Evolutionary conservation across 2,113 vertebrate species (phyloP), one percentile per base, ranked within the genome.

Genomic region (Rutilus rutilus): DNA sequence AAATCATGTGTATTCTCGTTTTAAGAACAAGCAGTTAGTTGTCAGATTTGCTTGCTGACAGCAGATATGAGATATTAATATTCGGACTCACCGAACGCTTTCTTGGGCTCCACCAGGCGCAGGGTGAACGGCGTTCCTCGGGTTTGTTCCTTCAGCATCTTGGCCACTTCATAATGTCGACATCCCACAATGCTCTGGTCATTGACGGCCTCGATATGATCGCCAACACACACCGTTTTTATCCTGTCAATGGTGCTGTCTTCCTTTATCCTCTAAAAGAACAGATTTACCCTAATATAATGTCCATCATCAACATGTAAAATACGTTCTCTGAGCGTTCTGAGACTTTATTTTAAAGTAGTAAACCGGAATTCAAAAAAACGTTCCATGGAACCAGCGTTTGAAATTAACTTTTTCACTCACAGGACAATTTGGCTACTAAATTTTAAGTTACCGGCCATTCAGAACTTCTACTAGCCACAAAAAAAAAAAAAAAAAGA

Each of bases 121-220:
- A 99, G 94, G 2, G 97, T 98, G 93, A 99, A 99, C 1, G 97
- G 96, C 52, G 95, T 94, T 0, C 96, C 94, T 85, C 96, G 94
- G 0, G 94, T 95, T 87, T 99, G 95, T 89, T 99, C 98, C n/a
- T 98, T 97, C 17, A 99, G 93, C 97, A 99, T 98, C 91, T 97
- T 96, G 12, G 98, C 98, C 62, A 99, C 98, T 91, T 99, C 98
- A 0, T 99, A 99, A 91, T 99, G 98, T 21, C 98, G 96, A 92
- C 98, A 99, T 77, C 98, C 98, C 1, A 99, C 98, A 5, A 99
- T 99, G 85, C 96, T 98, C 90, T 98, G 97, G 90, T 98, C 97
- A 0, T 99, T 99, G 91, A 99, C 98, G 90, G 97, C 97, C 89
- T 99, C 98, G 0, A 99, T 99, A 94, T 97, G 97, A 93, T 99